phyloP scores from a whole-genome alignment of 1,140 invertebrate species.

The Hyposmocoma kahamanoa region DNA sequence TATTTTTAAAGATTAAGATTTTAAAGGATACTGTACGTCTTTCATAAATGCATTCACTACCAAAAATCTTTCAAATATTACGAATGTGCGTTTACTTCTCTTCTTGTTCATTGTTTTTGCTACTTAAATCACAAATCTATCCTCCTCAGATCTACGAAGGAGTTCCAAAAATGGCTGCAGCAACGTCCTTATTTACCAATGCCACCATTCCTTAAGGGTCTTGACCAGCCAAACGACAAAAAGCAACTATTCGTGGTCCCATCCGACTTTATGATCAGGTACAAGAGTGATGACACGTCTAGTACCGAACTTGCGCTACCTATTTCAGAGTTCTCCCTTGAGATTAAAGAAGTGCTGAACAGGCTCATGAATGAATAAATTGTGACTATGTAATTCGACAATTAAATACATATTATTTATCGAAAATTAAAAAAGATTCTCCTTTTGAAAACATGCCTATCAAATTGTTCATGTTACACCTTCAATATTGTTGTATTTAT shows the following conservation, averaged over 20 bases:
- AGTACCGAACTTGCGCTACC: conserved; percentile 46
- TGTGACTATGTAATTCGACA: too few species aligned
- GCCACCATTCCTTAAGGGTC: conserved; percentile 47
- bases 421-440: too few species aligned
- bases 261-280: conserved; percentile 45
- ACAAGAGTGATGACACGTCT: conserved; percentile 21
- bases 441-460: too few species aligned
- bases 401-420: too few species aligned
- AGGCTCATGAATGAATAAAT: conserved; percentile 48
- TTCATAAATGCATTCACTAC: too few species aligned
- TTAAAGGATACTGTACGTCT: too few species aligned
- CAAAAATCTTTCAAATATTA: too few species aligned
- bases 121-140: too few species aligned
- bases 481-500: too few species aligned
- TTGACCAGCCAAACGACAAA: conserved; percentile 36
- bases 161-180: conserved; percentile 60
- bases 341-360: conserved; percentile 54
- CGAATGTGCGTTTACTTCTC: too few species aligned
- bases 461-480: too few species aligned
- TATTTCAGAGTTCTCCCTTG: conserved; percentile 48
- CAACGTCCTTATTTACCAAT: conserved; percentile 51
- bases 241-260: conserved; percentile 52
- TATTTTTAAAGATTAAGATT: neutral
- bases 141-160: conserved; percentile 65
- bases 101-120: neutral